These are phyloP conservation scores for Dasypogon diadema DNA, from an alignment of 2,888 invertebrate species.

Conservation along the genomic window DNA sequence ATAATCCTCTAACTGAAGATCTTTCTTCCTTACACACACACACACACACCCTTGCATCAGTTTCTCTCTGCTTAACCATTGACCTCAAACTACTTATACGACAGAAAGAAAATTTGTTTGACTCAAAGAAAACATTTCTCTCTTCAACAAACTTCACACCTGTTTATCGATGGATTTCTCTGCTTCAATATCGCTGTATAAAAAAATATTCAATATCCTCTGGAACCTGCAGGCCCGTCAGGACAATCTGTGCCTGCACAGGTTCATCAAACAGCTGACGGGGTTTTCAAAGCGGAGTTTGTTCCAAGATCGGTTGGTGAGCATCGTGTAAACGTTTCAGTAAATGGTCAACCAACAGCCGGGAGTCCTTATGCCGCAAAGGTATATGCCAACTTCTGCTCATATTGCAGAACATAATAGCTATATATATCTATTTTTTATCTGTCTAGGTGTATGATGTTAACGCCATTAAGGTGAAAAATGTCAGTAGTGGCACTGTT, in stretches of 20 bases:
- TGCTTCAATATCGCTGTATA: slow-evolving; percentile 4
- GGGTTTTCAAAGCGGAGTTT: slow-evolving; percentile 90
- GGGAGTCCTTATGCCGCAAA: slow-evolving; percentile 96
- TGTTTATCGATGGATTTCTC: slow-evolving; percentile 34
- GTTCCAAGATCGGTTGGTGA: slow-evolving; percentile 92
- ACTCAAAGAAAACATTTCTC: slow-evolving; percentile 55
- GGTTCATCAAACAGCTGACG: slow-evolving; percentile 85
- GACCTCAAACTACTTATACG: slow-evolving; percentile 49
- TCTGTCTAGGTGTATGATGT: slow-evolving; percentile 85
- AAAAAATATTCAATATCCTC: slow-evolving; percentile 39
- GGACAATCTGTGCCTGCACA: slow-evolving; percentile 91
- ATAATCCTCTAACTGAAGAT: slow-evolving; percentile 18
- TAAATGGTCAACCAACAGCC: slow-evolving; percentile 83
- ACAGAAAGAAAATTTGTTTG: slow-evolving; percentile 48
- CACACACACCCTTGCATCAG: not conserved
- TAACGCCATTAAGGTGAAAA: slow-evolving; percentile 92
- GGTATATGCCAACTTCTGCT: slow-evolving; percentile 65
- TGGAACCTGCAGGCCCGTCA: slow-evolving; percentile 79
- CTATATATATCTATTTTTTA: not conserved
- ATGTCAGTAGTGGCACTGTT: slow-evolving; percentile 87
- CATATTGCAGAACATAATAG: not conserved
- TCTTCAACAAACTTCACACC: slow-evolving; percentile 49
- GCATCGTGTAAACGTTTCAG: slow-evolving; percentile 88
- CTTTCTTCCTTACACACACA: not conserved
- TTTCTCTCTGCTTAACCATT: not conserved